Conservation (phyloP, 2,113 vertebrate species). For the Dicentrarchus labrax region DNA sequence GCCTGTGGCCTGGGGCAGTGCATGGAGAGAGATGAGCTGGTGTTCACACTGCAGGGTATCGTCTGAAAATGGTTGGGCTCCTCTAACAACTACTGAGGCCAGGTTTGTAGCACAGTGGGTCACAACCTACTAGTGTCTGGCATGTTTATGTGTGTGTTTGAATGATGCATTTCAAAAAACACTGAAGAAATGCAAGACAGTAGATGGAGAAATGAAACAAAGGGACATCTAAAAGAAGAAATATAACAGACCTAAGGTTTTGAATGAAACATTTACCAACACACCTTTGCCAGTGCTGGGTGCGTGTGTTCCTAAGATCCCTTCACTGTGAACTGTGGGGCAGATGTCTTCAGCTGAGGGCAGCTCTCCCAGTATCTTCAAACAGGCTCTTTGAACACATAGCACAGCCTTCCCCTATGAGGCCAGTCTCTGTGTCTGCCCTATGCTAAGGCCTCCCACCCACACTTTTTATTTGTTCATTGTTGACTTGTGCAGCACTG, state of each 20-base stretch:
- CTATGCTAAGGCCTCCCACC: conserved; percentile 65
- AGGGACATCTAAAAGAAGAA: not conserved
- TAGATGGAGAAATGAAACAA: conserved; percentile 20
- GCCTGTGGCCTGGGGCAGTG: conserved; percentile 64
- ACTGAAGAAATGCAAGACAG: conserved; percentile 22
- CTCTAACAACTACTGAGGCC: conserved; percentile 64
- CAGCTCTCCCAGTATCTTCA: conserved; percentile 64
- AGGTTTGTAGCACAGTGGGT: conserved; percentile 65
- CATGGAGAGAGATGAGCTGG: conserved; percentile 63
- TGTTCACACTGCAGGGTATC: conserved; percentile 66
- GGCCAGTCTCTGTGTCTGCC: conserved; percentile 41
- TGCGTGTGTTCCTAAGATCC: conserved; percentile 5
- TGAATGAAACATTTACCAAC: conserved; percentile 35
- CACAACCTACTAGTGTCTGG: conserved; percentile 48
- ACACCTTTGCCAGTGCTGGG: conserved; percentile 25
- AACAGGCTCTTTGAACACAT: conserved; percentile 53
- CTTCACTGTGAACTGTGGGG: conserved; percentile 33
- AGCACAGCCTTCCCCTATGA: conserved; percentile 23
- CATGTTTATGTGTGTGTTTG: conserved; percentile 36
- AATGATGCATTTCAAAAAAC: conserved; percentile 33
- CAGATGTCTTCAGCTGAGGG: conserved; percentile 51
- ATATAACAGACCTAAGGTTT: conserved; percentile 10
- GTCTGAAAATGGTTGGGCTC: conserved; percentile 51
- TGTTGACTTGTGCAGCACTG: conserved; percentile 58
- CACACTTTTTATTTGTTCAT: conserved; percentile 67